These are phyloP conservation scores for Carterocephalus palaemon DNA, from an alignment of 2,888 invertebrate genomes.

Conservation along the genomic window DNA sequence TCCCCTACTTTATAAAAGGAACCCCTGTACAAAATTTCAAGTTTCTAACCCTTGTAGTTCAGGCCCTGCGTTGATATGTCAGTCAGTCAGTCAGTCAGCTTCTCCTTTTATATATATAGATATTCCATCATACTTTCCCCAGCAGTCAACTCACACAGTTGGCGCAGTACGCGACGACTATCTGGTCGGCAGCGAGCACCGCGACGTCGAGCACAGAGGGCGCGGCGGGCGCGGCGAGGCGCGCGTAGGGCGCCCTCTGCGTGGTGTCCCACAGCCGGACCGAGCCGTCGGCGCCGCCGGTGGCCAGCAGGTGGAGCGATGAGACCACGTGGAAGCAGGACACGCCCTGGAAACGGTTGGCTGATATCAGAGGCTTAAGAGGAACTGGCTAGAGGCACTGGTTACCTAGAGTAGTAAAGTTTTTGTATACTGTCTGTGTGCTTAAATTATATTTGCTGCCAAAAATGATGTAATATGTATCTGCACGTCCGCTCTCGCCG, in stretches of 20 bases:
- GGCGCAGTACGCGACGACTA: constrained; percentile 73
- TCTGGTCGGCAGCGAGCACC: constrained; percentile 64
- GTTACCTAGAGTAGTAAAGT: neutral
- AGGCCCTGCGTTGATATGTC: too few species aligned
- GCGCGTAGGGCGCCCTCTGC: constrained; percentile 45
- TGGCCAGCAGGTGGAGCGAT: constrained; percentile 69
- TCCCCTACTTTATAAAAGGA: too few species aligned
- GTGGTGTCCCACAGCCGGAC: constrained; percentile 79
- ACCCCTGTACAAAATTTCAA: too few species aligned
- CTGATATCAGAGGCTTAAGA: too few species aligned
- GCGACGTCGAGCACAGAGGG: constrained; percentile 73
- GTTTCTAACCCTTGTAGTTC: too few species aligned
- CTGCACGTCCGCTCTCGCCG: too few species aligned
- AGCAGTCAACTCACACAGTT: constrained; percentile 79
- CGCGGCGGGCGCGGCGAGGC: constrained; percentile 37
- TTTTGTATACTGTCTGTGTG: neutral
- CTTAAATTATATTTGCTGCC: too few species aligned
- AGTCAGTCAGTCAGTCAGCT: too few species aligned
- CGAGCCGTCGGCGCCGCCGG: constrained; percentile 75
- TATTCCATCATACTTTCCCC: too few species aligned
- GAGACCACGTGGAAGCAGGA: constrained; percentile 76
- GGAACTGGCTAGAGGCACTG: neutral
- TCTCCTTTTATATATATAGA: too few species aligned
- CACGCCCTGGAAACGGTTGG: constrained; percentile 70
- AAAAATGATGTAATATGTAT: too few species aligned